These are phyloP conservation scores for Amblyornis subalaris DNA, from an alignment of 2,113 vertebrate species.

Conservation along the genomic window DNA sequence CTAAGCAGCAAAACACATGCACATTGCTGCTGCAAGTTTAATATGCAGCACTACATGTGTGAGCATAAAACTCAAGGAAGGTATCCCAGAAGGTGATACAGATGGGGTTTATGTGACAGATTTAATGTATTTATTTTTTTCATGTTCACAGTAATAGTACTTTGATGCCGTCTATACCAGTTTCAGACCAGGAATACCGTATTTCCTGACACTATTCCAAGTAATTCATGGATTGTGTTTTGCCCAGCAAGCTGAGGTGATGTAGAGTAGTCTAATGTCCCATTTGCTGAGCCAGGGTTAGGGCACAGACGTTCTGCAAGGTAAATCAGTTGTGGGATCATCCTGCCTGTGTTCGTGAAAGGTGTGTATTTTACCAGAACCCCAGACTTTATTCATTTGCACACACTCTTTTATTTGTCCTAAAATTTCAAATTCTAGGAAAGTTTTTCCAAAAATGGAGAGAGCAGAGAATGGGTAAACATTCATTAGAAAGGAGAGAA, in stretches of 20 bases:
- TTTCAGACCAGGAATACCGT: not conserved
- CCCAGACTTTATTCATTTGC: not conserved
- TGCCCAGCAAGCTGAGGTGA: not conserved
- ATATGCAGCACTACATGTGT: not conserved
- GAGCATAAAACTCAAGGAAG: not conserved
- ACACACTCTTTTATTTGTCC: not conserved
- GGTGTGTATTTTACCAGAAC: not conserved
- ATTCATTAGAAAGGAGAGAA: not conserved
- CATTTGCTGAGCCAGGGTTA: not conserved
- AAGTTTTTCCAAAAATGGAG: not conserved
- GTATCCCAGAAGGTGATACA: not conserved
- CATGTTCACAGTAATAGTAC: not conserved
- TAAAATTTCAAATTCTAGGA: not conserved
- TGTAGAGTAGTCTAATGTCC: not conserved
- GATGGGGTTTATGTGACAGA: not conserved
- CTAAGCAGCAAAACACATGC: not conserved
- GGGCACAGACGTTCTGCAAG: not conserved
- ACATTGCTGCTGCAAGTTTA: not conserved
- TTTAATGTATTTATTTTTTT: not conserved
- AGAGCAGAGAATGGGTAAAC: not conserved
- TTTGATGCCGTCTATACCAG: not conserved
- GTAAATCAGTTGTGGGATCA: not conserved
- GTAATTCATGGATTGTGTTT: not conserved
- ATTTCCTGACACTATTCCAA: not conserved
- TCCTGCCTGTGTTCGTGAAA: not conserved